Evolutionary conservation across 2,797 vertebrate species (phyloP).

Genomic region (Tokudaia muenninki): DNA sequence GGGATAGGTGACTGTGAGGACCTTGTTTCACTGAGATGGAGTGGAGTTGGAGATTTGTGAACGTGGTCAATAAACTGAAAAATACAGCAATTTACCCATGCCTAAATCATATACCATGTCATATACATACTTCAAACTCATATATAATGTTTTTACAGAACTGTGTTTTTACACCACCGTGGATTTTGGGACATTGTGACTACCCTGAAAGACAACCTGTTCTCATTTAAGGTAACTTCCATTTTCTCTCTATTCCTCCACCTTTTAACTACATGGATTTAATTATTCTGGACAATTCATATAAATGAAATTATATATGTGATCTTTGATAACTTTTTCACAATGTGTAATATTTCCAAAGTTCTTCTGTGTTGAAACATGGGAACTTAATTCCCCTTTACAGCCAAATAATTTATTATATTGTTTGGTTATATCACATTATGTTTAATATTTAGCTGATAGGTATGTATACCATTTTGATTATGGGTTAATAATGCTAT

Average conservation of each 20-base stretch:
- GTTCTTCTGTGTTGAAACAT: background rate
- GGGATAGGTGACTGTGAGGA: background rate
- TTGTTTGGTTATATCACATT: background rate
- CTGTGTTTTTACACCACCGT: background rate
- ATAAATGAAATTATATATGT: background rate
- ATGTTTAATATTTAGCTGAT: background rate
- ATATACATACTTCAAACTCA: background rate
- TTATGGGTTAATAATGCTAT: background rate
- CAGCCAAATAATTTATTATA: background rate
- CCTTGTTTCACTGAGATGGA: background rate
- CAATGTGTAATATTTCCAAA: conserved; percentile 29
- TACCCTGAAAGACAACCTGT: background rate
- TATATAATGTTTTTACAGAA: background rate
- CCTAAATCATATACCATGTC: background rate
- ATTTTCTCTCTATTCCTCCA: background rate
- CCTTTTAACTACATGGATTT: background rate
- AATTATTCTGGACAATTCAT: background rate
- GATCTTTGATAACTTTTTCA: background rate
- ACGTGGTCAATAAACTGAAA: background rate
- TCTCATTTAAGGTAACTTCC: background rate
- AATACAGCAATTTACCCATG: background rate
- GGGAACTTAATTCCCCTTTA: conserved; percentile 2
- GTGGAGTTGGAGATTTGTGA: background rate
- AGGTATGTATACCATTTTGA: background rate
- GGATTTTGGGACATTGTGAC: conserved; percentile 10